A percentile compares a stretch with the other conserved stretches of the same genome.
Conservation (phyloP, 2,888 invertebrate species). For the Schizaphis graminum region DNA sequence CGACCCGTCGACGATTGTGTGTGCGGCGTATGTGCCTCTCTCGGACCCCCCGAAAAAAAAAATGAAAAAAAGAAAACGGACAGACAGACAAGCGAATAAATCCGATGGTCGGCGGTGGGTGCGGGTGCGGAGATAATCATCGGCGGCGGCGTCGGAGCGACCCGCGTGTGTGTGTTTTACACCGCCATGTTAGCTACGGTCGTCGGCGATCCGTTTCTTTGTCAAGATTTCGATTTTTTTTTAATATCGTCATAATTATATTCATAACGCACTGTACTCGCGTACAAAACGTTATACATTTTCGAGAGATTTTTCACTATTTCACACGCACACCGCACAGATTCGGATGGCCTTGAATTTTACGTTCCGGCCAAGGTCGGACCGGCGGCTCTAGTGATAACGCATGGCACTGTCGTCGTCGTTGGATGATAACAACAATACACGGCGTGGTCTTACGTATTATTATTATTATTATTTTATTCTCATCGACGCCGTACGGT, state of each 20-base stretch:
- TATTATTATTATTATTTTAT: background rate
- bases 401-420: constrained; percentile 11
- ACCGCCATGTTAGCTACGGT: constrained; percentile 46
- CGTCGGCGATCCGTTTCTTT: constrained; percentile 53
- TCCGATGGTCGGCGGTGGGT: constrained; percentile 43
- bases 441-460: background rate
- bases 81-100: constrained; percentile 60
- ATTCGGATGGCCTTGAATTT: constrained; percentile 32
- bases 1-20: constrained; percentile 34
- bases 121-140: constrained; percentile 52
- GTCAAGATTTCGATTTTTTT: constrained; percentile 29
- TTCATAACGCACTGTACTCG: background rate
- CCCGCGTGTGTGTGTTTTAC: constrained; percentile 24
- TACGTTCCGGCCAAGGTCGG: constrained; percentile 37
- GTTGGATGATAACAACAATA: background rate
- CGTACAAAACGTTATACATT: background rate
- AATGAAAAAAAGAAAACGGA: constrained; percentile 21
- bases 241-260: background rate
- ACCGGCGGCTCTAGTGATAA: background rate
- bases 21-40: background rate
- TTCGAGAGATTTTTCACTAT: background rate
- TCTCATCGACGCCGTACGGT: background rate
- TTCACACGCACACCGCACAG: background rate
- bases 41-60: constrained; percentile 54
- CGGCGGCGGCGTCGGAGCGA: background rate